phyloP scores from a whole-genome alignment of 2,797 vertebrate genomes.

The Muscicapa striata region DNA sequence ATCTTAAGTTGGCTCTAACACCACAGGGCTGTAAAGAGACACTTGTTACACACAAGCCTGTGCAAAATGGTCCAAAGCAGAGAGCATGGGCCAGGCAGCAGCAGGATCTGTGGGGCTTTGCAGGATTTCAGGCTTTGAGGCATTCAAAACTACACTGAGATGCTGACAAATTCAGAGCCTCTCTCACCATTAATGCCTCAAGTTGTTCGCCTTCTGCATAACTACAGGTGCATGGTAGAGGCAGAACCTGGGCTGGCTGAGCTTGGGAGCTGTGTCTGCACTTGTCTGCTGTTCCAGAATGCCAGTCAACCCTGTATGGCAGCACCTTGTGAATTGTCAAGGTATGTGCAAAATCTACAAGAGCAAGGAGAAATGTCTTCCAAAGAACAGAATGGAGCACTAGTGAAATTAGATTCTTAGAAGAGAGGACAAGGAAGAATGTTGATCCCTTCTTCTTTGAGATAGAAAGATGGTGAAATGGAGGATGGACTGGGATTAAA shows the following conservation, averaged over 20 bases:
- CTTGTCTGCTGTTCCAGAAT: neutral
- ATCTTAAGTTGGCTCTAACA: neutral
- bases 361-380: neutral
- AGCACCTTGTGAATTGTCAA: neutral
- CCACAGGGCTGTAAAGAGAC: neutral
- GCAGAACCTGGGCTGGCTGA: neutral
- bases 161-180: neutral
- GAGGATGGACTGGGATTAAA: neutral
- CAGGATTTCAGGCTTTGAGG: neutral
- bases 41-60: rapidly evolving
- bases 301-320: neutral
- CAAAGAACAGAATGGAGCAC: neutral
- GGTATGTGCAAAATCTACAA: neutral
- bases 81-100: rapidly evolving
- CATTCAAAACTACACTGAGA: neutral
- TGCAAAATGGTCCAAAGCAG: neutral
- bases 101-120: neutral
- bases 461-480: neutral
- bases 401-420: neutral
- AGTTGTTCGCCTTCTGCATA: neutral
- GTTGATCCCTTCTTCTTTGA: neutral
- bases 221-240: neutral
- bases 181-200: neutral
- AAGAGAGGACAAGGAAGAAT: neutral
- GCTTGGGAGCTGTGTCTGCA: neutral